These are phyloP conservation scores for Blastomussa wellsi DNA, from an alignment of 92 coral and sea anemone species.

Conservation along the genomic window DNA sequence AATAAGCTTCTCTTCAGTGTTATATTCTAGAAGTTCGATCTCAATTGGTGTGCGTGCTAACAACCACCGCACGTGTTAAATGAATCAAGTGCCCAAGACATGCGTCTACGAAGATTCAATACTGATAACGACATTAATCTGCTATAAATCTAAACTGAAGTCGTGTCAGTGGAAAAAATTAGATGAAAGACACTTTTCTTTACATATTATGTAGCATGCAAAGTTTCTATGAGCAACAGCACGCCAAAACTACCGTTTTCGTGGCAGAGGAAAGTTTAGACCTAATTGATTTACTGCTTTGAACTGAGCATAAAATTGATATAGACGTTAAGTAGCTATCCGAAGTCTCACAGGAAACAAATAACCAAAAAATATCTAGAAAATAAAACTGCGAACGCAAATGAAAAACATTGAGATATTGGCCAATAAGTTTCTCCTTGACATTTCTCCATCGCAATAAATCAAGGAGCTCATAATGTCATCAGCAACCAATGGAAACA, in stretches of 20 bases:
- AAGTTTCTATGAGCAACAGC: not conserved
- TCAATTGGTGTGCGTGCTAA: not conserved
- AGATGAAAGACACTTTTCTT: slow-evolving; percentile 18
- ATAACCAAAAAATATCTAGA: not conserved
- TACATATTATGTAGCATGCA: slow-evolving; percentile 9
- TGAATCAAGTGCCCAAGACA: not conserved
- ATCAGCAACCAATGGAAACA: not conserved
- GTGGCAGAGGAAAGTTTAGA: not conserved
- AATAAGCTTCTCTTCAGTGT: not conserved
- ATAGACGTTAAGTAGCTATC: not conserved
- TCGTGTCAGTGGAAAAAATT: slow-evolving; percentile 3
- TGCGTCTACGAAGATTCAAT: not conserved
- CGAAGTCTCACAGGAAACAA: not conserved
- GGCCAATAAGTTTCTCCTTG: not conserved
- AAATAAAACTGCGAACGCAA: not conserved
- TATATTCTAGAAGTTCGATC: not conserved
- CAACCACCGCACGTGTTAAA: not conserved
- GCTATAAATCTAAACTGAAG: not conserved
- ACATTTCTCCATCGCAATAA: not conserved
- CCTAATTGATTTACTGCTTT: not conserved
- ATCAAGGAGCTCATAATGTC: not conserved
- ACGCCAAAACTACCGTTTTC: not conserved
- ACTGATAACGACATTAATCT: not conserved
- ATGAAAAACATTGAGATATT: too few species aligned
- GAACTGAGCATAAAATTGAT: not conserved